Evolutionary conservation across 2,888 invertebrate species (phyloP).

Genomic region (Ormia ochracea): DNA sequence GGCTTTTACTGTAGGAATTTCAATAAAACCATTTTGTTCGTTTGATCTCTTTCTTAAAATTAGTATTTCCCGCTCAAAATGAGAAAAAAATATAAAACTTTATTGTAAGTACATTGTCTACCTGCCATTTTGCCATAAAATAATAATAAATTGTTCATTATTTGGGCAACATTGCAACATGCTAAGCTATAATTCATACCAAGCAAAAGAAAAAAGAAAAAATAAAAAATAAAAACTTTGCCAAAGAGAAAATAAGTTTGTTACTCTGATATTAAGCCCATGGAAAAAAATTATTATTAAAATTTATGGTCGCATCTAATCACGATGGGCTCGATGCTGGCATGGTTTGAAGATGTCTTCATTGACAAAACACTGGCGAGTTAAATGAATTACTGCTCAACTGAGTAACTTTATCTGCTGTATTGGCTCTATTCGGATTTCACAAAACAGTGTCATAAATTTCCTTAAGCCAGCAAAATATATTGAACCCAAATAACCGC

Average conservation of each 20-base stretch:
- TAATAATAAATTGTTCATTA: conserved; percentile 13
- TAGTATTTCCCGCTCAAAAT: too few species aligned
- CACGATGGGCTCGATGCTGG: background rate
- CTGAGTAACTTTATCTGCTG: conserved; percentile 10
- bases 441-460: conserved; percentile 33
- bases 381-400: background rate
- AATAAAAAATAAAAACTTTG: too few species aligned
- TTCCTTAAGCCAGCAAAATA: conserved; percentile 22
- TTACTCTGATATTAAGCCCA: background rate
- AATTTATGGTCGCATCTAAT: conserved; percentile 36
- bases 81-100: too few species aligned
- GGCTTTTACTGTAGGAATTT: too few species aligned
- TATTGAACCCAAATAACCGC: background rate
- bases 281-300: conserved; percentile 24
- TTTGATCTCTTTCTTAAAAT: too few species aligned
- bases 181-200: background rate
- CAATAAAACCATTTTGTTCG: too few species aligned
- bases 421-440: conserved; percentile 29
- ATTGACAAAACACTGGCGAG: conserved; percentile 5
- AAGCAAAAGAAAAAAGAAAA: background rate
- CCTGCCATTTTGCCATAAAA: conserved; percentile 18
- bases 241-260: background rate
- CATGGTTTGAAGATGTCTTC: background rate
- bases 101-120: background rate
- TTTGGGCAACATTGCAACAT: background rate